Evolutionary conservation across 2,888 invertebrate genomes (phyloP).

Genomic region (Lepidonotus clava): DNA sequence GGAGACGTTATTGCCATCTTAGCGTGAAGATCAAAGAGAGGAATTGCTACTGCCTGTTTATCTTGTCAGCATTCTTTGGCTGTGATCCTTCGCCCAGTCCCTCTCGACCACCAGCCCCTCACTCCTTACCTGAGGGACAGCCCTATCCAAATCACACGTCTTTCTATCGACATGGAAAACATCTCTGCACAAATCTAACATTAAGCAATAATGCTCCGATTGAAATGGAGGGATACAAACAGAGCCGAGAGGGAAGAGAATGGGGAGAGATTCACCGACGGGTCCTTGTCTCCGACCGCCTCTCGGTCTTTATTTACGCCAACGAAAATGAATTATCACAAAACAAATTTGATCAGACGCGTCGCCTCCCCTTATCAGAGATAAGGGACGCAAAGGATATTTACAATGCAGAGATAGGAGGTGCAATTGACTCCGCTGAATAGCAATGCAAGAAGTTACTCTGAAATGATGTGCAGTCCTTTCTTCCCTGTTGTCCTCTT

Average conservation of each 20-base stretch:
- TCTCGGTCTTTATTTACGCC: constrained; percentile 22
- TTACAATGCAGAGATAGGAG: constrained; percentile 39
- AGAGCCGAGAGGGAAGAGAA: background rate
- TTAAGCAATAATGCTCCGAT: background rate
- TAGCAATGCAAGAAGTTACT: no score
- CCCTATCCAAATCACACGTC: constrained; percentile 20
- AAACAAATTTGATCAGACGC: constrained; percentile 50
- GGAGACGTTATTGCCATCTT: constrained; percentile 39
- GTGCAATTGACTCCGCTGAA: constrained; percentile 19
- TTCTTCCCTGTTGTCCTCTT: no score
- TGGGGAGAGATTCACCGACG: background rate
- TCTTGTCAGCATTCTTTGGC: constrained; percentile 28
- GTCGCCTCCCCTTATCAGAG: background rate
- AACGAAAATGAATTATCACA: constrained; percentile 40
- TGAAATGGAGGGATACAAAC: constrained; percentile 9
- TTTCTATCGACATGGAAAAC: constrained; percentile 1
- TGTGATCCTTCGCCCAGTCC: background rate
- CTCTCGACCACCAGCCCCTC: background rate
- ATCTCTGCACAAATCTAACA: constrained; percentile 11
- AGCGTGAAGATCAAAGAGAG: constrained; percentile 18
- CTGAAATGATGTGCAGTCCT: no score
- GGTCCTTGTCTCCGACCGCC: background rate
- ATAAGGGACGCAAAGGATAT: constrained; percentile 12
- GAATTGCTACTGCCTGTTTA: constrained; percentile 8
- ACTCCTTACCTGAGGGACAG: background rate